Conservation (phyloP, 2,888 invertebrate species). For the Meteorus cinctellus region DNA sequence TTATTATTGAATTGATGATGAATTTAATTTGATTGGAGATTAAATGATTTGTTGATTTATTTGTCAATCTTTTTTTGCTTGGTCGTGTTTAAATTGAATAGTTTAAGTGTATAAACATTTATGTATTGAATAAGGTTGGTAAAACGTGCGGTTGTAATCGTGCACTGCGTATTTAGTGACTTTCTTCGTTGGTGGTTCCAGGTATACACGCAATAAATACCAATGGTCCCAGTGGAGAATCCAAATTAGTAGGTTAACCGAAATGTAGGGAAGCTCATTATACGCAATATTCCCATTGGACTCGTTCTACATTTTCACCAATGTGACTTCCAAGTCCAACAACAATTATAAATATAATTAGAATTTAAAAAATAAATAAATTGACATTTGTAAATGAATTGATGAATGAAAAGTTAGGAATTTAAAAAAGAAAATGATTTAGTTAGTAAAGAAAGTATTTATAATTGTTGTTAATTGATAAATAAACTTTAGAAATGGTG, state of each 20-base stretch:
- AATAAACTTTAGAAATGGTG: too few relatives aligned
- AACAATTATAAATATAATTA: conserved; percentile 33
- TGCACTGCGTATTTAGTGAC: conserved; percentile 56
- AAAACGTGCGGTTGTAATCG: conserved; percentile 56
- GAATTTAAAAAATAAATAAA: conserved; percentile 6
- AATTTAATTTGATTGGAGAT: too few relatives aligned
- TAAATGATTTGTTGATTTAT: neutral
- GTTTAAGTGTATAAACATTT: conserved; percentile 32
- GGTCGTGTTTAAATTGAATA: conserved; percentile 42
- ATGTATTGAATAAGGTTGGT: neutral
- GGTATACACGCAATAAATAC: conserved; percentile 57
- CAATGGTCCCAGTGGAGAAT: conserved; percentile 55
- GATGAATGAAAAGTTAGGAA: too few relatives aligned
- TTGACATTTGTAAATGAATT: neutral
- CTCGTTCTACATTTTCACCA: conserved; percentile 13
- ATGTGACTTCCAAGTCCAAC: conserved; percentile 10
- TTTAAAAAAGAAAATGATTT: too few relatives aligned
- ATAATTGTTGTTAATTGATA: too few relatives aligned
- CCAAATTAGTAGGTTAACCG: conserved; percentile 49
- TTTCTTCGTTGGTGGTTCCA: conserved; percentile 47
- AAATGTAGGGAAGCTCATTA: conserved; percentile 37
- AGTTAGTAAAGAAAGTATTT: too few relatives aligned
- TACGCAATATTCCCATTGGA: conserved; percentile 24
- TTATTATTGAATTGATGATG: neutral
- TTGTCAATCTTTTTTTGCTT: conserved; percentile 22